Conservation (phyloP, 2,888 invertebrate genomes). For the Andrena camellia region DNA sequence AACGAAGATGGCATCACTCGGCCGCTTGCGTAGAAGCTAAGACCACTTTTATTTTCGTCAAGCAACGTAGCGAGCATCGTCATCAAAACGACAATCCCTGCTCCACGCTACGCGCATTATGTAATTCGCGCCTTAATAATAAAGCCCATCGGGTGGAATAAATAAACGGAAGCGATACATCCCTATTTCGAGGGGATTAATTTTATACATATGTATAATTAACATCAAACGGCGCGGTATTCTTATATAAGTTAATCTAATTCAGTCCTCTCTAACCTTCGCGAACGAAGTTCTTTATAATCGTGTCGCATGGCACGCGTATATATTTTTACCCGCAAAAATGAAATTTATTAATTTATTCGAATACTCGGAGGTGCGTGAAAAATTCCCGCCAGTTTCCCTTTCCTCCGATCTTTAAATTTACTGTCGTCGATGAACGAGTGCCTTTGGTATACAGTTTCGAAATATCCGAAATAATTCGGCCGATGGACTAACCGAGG, state of each 20-base stretch:
- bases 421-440: not conserved
- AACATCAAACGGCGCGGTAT: conserved; percentile 26
- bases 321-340: not conserved
- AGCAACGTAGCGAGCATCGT: conserved; percentile 29
- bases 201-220: conserved; percentile 39
- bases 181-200: conserved; percentile 26
- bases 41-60: conserved; percentile 49
- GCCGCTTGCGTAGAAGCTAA: conserved; percentile 20
- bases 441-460: not conserved
- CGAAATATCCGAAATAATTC: conserved; percentile 1
- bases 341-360: not conserved
- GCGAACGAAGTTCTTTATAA: conserved; percentile 29
- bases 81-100: conserved; percentile 30
- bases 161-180: conserved; percentile 6
- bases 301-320: not conserved
- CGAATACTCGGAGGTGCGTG: not conserved
- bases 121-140: conserved; percentile 17
- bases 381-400: not conserved
- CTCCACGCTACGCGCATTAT: conserved; percentile 13
- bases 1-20: conserved; percentile 24
- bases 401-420: not conserved
- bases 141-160: not conserved
- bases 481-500: not conserved
- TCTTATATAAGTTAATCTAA: conserved; percentile 54
- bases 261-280: conserved; percentile 47